Evolutionary conservation across 2,888 invertebrate species (phyloP), one percentile per base, ranked within the genome.

Genomic region (Drosophila sordidula): DNA sequence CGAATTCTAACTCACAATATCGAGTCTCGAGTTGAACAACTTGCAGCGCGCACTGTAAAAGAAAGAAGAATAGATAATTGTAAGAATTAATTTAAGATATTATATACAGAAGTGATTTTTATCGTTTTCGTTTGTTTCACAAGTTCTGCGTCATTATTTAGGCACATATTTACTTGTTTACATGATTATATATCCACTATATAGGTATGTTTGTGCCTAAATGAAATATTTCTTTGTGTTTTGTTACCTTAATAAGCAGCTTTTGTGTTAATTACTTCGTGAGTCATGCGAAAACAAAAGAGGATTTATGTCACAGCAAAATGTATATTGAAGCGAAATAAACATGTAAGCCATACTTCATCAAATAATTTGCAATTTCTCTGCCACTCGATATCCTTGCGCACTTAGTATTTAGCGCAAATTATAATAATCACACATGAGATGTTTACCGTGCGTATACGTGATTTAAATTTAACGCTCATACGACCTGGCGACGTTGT

Each of bases 391-490:
- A 16, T 54, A 6, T 44, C n/a, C 32, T 25, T 26, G 25, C 25
- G n/a, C 1, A 42, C 9, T 0, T 12, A 3, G 4, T 42, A 29
- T 42, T 29, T 42, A 12, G 12, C 12, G n/a, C 25, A 38, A 50
- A 47, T 41, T 42, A 64, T 38, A 39, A 16, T 29, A 25, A 11
- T 25, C 26, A 26, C 46, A 46, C 49, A 38, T 38, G 42, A 51
- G 42, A 42, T 66, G 69, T 46, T 50, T 51, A 62, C 68, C 22
- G 11, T 49, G 69, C 83, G 83, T 80, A 80, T 80, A 70, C 80
- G 75, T 80, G 83, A 82, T 80, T 54, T 64, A 6, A 41, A 46
- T 61, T 38, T 39, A 59, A 59, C 34, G 63, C 57, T 52, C 64
- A 80, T 74, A 74, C 80, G 80, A 72, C 54, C 18, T 54, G 46